Percentiles rank a stretch among this genome's conserved stretches.
These are phyloP conservation scores for Drosophila cardini DNA, from an alignment of 1,140 invertebrate genomes.

Conservation along the genomic window DNA sequence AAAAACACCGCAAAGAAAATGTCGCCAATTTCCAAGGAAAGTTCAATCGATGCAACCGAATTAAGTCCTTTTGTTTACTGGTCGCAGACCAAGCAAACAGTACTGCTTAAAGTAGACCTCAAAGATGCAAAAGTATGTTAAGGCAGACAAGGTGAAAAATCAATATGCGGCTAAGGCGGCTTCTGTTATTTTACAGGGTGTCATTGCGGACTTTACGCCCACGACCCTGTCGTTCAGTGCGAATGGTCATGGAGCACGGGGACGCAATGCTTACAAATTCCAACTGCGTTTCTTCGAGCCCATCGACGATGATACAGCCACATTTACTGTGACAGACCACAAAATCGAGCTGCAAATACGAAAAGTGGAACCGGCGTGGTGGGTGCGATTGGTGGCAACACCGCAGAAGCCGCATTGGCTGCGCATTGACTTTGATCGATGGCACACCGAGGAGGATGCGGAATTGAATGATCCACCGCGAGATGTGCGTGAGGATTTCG, in stretches of 20 bases:
- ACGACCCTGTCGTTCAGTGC: conserved; percentile 88
- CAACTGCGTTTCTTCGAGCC: conserved; percentile 89
- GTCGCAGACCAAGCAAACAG: conserved; percentile 92
- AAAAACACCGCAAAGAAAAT: conserved; percentile 4
- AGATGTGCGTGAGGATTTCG: conserved; percentile 90
- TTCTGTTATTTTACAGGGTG: conserved; percentile 47
- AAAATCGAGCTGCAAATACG: conserved; percentile 91
- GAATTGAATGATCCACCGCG: conserved; percentile 88
- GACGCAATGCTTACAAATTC: conserved; percentile 90
- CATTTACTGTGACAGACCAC: conserved; percentile 87
- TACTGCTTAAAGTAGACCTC: conserved; percentile 93
- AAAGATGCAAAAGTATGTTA: conserved; percentile 87
- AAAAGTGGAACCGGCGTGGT: conserved; percentile 90
- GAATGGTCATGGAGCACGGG: conserved; percentile 89
- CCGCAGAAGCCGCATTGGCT: conserved; percentile 95
- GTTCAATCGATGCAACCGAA: conserved; percentile 35
- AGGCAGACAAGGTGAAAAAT: conserved; percentile 53
- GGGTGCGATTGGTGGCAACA: conserved; percentile 92
- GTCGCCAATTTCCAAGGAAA: conserved; percentile 26
- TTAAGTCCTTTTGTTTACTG: conserved; percentile 95
- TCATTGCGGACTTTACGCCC: conserved; percentile 85
- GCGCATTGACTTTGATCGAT: conserved; percentile 95
- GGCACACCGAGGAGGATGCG: conserved; percentile 90
- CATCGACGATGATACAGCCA: conserved; percentile 88
- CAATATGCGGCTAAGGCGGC: conserved; percentile 45